These are phyloP conservation scores for Pipistrellus kuhlii DNA, from an alignment of 2,797 vertebrate species.

Conservation along the genomic window DNA sequence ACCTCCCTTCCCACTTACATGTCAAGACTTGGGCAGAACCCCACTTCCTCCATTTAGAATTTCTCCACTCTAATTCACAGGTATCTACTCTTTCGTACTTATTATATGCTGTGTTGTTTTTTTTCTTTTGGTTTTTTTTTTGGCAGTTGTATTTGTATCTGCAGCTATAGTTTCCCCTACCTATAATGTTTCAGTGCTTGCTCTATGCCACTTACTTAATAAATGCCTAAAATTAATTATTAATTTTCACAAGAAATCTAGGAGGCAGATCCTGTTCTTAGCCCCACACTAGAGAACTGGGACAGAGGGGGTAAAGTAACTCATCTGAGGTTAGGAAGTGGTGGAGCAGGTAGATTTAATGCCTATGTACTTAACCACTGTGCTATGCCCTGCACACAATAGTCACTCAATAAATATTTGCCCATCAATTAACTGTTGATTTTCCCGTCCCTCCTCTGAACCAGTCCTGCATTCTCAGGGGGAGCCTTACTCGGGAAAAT, in stretches of 20 bases:
- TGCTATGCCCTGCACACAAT: not conserved
- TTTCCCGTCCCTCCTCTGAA: not conserved
- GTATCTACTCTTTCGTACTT: not conserved
- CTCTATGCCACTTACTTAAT: not conserved
- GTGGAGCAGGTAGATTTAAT: not conserved
- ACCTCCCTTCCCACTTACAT: not conserved
- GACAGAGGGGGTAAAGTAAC: not conserved
- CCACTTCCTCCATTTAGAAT: not conserved
- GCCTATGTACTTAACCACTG: not conserved
- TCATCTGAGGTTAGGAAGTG: not conserved
- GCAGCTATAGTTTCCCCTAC: not conserved
- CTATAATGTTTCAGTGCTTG: not conserved
- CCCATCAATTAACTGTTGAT: conserved; percentile 10
- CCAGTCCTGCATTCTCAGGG: not conserved
- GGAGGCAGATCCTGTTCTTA: not conserved
- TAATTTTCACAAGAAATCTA: not conserved
- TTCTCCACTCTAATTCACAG: not conserved
- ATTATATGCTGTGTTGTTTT: too few relatives aligned
- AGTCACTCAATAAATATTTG: conserved; percentile 31
- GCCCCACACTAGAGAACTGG: not conserved
- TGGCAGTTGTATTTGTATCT: not conserved
- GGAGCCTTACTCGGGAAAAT: conserved; percentile 22
- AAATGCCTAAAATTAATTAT: conserved; percentile 23
- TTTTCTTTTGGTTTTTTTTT: too few relatives aligned
- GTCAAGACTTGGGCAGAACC: not conserved